Evolutionary conservation across 2,113 vertebrate species (phyloP), one percentile per base, ranked within the genome.

Genomic region (Lophochroa leadbeateri): DNA sequence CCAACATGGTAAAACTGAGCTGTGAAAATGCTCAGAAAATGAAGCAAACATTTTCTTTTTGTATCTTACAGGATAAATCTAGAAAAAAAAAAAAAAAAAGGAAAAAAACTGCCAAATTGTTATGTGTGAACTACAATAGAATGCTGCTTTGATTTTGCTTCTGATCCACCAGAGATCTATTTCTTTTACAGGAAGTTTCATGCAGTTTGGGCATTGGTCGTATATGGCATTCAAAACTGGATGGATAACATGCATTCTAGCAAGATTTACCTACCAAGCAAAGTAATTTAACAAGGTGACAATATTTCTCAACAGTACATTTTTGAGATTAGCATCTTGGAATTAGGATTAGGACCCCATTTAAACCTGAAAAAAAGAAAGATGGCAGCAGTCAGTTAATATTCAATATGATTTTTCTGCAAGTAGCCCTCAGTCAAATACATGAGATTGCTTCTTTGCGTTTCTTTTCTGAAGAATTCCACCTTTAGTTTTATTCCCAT

Each of bases 271-370:
- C 21, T 3, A 44, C 17, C 21, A 64, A 64, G 6, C 33, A 5
- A 44, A 68, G 11, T 65, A 77, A 87, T 6, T 39, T 39, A 74
- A 44, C 6, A 17, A 77, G 17, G 1, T 57, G 33, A 11, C 21
- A 70, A 7, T 28, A 77, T 35, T 47, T 82, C 29, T 17, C 20
- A 77, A 25, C 8, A 19, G 44, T 17, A 35, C 2, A 44, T 57
- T 83, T 96, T 9, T 77, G 63, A 75, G 64, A 52, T 49, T n/a
- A 35, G 21, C 57, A 58, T 35, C 20, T 23, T 58, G 33, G 20
- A 58, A 58, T 23, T 29, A 74, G 2, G 1, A 44, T 37, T 0
- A 15, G 29, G 65, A 63, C 20, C 37, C 53, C 0, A 3, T 31
- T 71, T 81, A 63, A 71, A 14, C 10, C 39, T 44, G 13, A 75